Base-by-base conservation (phyloP, 2,113 vertebrate genomes). In the Sterna hirundo region DNA sequence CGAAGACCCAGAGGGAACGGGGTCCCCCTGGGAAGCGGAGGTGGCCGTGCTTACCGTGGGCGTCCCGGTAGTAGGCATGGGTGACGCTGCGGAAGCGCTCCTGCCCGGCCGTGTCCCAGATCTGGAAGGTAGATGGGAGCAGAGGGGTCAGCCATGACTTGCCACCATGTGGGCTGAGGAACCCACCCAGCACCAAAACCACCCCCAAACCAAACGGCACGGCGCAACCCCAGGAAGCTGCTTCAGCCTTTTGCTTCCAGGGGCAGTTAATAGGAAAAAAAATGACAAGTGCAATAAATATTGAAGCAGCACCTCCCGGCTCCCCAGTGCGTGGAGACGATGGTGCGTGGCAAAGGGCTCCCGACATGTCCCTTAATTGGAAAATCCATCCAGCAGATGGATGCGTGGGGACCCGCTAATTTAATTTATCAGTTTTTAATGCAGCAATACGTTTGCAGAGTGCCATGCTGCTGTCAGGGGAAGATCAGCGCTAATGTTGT, bases 101-200 rank as follows among this genome's bases (percentile, higher is more conserved):
- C 97, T 99, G 99, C 79, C 99, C 99, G 5, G 99, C 99, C 0
- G 99, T 99, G 97, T 99, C 99, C 99, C 99, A 99, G 86, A 98
- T 98, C 99, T 99, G 93, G 44, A 90, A 77, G 84, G 64, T 32
- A 84, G 32, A 91, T 0, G 20, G 38, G 77, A 93, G 36, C 10
- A 76, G 21, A 38, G 34, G 36, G 66, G 26, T 88, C 70, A 96
- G 15, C 40, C 20, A 11, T 0, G 8, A 30, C 14, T 78, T 9
- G 17, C 58, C 1, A 10, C 76, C 4, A 0, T 1, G 2, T 3
- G 6, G 71, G 60, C 74, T 29, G 25, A 34, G 66, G n/a, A 40
- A 44, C 72, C 44, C 44, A 2, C 54, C 74, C 47, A 11, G 46
- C 57, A 29, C 77, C 92, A 27, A 80, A 91, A 34, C 32, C 76